Conservation (phyloP, 2,888 invertebrate species). For the Syrphus vitripennis region DNA sequence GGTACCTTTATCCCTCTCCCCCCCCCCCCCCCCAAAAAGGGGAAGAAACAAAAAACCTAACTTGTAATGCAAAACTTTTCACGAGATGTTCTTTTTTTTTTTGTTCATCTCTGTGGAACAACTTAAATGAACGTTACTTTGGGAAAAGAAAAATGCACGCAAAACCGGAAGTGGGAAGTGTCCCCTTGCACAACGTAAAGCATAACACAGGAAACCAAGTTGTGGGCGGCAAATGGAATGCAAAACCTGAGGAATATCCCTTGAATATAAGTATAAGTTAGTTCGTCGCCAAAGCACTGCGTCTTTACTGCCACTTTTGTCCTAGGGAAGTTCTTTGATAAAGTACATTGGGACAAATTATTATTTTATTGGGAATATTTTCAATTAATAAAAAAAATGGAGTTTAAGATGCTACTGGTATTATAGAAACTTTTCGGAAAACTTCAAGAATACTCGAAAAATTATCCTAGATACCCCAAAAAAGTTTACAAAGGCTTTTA, state of each 20-base stretch:
- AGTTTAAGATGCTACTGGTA: too few species aligned
- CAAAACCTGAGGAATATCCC: constrained; percentile 63
- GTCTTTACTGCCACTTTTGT: constrained; percentile 15
- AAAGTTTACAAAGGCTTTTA: too few species aligned
- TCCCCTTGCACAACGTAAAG: constrained; percentile 4
- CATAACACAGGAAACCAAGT: constrained; percentile 14
- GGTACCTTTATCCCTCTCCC: too few species aligned
- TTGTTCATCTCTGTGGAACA: background rate
- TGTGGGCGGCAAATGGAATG: constrained; percentile 55
- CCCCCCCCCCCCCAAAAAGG: too few species aligned
- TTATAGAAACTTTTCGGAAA: too few species aligned
- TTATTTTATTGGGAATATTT: background rate
- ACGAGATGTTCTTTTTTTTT: constrained; percentile 5
- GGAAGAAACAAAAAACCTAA: too few species aligned
- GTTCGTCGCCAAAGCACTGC: constrained; percentile 47
- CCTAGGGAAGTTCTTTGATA: background rate
- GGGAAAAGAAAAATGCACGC: constrained; percentile 27
- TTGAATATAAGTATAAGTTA: constrained; percentile 63
- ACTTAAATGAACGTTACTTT: constrained; percentile 58
- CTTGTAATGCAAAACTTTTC: constrained; percentile 49
- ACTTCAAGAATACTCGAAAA: too few species aligned
- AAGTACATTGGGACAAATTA: background rate
- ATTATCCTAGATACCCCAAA: too few species aligned
- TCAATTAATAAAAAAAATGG: too few species aligned
- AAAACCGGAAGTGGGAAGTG: background rate